Percentiles rank a stretch among this genome's conserved stretches.
These are phyloP conservation scores for Hypercompe scribonia DNA, from an alignment of 2,888 invertebrate species.

Conservation along the genomic window DNA sequence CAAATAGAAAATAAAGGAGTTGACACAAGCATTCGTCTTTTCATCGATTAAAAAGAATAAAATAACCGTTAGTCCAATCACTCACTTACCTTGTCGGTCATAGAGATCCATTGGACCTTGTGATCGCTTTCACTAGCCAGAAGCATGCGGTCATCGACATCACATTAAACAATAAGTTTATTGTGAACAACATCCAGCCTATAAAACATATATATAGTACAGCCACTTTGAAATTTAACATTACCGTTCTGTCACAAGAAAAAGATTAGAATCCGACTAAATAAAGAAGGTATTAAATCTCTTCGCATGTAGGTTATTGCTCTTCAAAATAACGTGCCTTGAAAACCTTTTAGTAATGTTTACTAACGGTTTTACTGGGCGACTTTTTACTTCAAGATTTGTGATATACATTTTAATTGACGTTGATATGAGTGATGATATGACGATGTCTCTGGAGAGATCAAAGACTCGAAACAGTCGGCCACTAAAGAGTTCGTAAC, in stretches of 20 bases:
- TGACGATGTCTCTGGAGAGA: background rate
- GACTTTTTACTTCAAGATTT: background rate
- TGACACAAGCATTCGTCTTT: background rate
- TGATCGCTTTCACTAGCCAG: constrained; percentile 18
- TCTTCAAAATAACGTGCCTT: background rate
- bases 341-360: background rate
- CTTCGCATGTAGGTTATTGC: background rate
- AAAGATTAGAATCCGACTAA: background rate
- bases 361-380: background rate
- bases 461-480: background rate
- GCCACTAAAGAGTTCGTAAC: background rate
- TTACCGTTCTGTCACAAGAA: constrained; percentile 1
- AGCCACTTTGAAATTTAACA: constrained; percentile 19
- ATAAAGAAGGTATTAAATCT: background rate
- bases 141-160: constrained; percentile 28
- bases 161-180: constrained; percentile 27
- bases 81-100: constrained; percentile 14
- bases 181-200: constrained; percentile 13
- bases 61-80: background rate
- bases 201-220: constrained; percentile 10
- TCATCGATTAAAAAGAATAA: background rate
- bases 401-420: background rate
- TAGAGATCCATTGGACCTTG: constrained; percentile 25
- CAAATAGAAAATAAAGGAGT: too few species aligned
- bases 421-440: background rate